phyloP scores from a whole-genome alignment of 2,113 vertebrate genomes.

The Pipa parva region DNA sequence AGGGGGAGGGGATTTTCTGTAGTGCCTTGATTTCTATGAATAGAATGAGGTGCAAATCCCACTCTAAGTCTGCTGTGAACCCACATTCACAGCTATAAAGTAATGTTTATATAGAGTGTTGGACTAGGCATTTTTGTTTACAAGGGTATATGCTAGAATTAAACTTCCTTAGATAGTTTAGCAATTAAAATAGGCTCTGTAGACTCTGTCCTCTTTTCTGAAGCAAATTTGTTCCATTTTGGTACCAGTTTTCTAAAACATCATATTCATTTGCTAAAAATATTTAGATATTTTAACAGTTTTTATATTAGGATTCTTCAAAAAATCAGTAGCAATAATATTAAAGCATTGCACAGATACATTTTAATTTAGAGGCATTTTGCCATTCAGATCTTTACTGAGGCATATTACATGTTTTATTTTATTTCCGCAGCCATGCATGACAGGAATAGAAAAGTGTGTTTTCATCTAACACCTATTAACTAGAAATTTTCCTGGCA shows the following conservation, averaged over 20 bases:
- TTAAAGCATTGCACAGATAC: no score
- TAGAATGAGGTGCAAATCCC: slow-evolving; percentile 34
- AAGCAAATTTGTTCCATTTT: no score
- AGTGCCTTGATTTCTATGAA: slow-evolving; percentile 29
- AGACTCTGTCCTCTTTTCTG: no score
- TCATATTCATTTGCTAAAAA: no score
- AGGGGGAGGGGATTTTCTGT: slow-evolving; percentile 2
- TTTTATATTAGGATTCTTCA: no score
- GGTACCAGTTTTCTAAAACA: no score
- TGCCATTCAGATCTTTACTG: not conserved
- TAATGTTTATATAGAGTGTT: slow-evolving; percentile 23
- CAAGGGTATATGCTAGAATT: slow-evolving; percentile 23
- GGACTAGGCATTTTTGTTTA: slow-evolving; percentile 14
- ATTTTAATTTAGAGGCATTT: not conserved
- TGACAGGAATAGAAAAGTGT: not conserved
- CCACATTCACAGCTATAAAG: slow-evolving; percentile 19
- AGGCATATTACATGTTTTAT: slow-evolving; percentile 10
- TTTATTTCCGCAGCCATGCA: slow-evolving; percentile 6
- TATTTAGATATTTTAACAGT: no score
- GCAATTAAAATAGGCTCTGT: no score
- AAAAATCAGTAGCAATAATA: no score
- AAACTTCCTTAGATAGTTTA: slow-evolving; percentile 11
- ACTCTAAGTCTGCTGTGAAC: slow-evolving; percentile 8
- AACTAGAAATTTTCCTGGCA: slow-evolving; percentile 26
- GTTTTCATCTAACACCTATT: slow-evolving; percentile 23